These are phyloP conservation scores for Brevimyrus niger DNA, from an alignment of 2,113 vertebrate species.

Conservation along the genomic window DNA sequence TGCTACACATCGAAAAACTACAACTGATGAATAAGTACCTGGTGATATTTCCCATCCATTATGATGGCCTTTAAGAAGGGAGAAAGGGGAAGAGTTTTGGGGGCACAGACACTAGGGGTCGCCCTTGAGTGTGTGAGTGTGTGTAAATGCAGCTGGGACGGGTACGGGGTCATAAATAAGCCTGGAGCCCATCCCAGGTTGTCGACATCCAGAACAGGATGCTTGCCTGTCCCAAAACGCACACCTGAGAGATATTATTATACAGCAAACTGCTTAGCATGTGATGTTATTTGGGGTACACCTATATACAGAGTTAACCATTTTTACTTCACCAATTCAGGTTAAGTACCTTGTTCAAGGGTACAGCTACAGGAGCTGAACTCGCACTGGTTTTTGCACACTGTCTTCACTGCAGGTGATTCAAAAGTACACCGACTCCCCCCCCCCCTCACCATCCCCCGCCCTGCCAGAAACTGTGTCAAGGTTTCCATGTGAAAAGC, in stretches of 20 bases:
- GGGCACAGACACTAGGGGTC: background rate
- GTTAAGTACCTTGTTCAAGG: conserved; percentile 1
- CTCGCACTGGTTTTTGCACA: background rate
- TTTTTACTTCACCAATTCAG: background rate
- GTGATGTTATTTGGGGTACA: background rate
- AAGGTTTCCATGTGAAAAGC: background rate
- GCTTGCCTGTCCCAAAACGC: background rate
- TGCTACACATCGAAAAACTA: background rate
- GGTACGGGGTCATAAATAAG: background rate
- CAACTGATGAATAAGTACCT: background rate
- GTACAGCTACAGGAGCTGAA: background rate
- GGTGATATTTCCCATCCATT: background rate
- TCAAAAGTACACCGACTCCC: background rate
- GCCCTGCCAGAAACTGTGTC: background rate
- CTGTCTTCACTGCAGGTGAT: background rate
- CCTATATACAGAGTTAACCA: background rate
- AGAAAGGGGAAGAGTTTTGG: background rate
- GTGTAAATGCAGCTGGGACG: background rate
- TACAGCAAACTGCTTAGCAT: background rate
- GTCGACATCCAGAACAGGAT: background rate
- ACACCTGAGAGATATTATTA: background rate
- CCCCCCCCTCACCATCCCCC: no score
- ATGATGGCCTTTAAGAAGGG: background rate
- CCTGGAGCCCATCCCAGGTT: background rate
- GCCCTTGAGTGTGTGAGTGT: background rate